A percentile compares a stretch with the other conserved stretches of the same genome.
Evolutionary conservation across 2,888 invertebrate species (phyloP).

Genomic region (Dicyrtomina minuta): DNA sequence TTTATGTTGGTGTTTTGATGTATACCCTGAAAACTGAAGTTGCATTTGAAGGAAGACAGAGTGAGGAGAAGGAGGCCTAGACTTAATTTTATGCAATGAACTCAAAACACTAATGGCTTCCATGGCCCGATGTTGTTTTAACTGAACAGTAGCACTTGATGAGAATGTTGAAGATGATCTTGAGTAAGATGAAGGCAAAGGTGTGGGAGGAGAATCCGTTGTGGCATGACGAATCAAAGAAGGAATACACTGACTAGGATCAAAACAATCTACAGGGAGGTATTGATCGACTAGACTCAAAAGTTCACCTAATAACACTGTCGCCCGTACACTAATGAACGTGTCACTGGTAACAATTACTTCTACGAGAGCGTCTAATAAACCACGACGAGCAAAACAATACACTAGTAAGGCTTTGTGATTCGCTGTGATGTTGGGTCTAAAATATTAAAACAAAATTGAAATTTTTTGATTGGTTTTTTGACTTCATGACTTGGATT

Average conservation of each 20-base stretch:
- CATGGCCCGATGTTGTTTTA: slow-evolving; percentile 49
- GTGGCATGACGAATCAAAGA: slow-evolving; percentile 74
- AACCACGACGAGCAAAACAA: slow-evolving; percentile 80
- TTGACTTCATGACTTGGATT: too few species aligned
- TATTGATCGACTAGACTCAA: slow-evolving; percentile 81
- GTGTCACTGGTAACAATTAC: slow-evolving; percentile 87
- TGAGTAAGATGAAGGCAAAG: background rate
- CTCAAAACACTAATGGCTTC: slow-evolving; percentile 50
- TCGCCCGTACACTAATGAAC: slow-evolving; percentile 86
- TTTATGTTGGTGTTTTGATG: slow-evolving; percentile 35
- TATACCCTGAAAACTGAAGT: slow-evolving; percentile 44
- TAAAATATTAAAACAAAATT: slow-evolving; percentile 56
- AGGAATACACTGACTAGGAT: slow-evolving; percentile 79
- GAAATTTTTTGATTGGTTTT: too few species aligned
- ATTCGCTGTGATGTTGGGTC: slow-evolving; percentile 87
- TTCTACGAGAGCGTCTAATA: slow-evolving; percentile 85
- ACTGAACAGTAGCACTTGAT: slow-evolving; percentile 43
- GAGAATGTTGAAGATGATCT: slow-evolving; percentile 35
- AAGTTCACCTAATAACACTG: slow-evolving; percentile 83
- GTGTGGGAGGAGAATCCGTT: slow-evolving; percentile 26
- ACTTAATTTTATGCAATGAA: slow-evolving; percentile 48
- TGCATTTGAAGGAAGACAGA: slow-evolving; percentile 51
- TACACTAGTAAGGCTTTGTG: slow-evolving; percentile 85
- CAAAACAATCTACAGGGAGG: slow-evolving; percentile 82
- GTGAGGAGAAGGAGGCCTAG: slow-evolving; percentile 40